Base-by-base conservation (phyloP, 2,888 invertebrate genomes). In the Idaea aversata region DNA sequence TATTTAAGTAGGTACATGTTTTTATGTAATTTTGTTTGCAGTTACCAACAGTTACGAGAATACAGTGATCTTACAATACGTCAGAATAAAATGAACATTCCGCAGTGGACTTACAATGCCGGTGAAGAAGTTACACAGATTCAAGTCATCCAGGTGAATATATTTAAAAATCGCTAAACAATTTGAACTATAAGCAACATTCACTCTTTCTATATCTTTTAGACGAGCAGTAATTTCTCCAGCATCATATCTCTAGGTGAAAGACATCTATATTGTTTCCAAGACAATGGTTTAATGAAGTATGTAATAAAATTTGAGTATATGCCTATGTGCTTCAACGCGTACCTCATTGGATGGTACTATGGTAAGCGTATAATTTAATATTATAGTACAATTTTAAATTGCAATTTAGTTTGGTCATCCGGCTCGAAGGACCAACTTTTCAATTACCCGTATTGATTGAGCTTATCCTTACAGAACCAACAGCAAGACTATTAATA, bases 261-360 rank as follows among this genome's bases (percentile, higher is more conserved):
- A 86, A 94, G 96, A 75, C 96, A 97, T 87, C 93, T 99, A 15
- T 97, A 95, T 78, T 96, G 96, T 81, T 93, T 97, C 72, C 95
- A 95, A 75, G 97, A 97, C 76, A 95, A 94, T 76, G 98, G 98
- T 7, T 94, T 95, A 64, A 88, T 98, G 75, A 96, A 95, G 78
- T 97, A 96, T 81, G 96, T 96, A 89, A 96, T 97, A 79, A 96
- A 96, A 81, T 94, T 98, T 70, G 97, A 98, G 78, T 98, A 95
- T 88, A 95, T 95, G 69, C 97, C 98, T 0, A 91, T 95, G 70
- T 97, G 96, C 80, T 96, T 96, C 82, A 93, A 93, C 77, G 94
- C 95, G 7, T 97, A 96, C 82, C 91, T 95, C 7, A 94, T 95
- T 74, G 96, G 96, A 73, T 95, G 95, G 90, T 95, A 93, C 76